Evolutionary conservation across 2,888 invertebrate species (phyloP), one percentile per base, ranked within the genome.

Genomic region (Nomada goodeniana): DNA sequence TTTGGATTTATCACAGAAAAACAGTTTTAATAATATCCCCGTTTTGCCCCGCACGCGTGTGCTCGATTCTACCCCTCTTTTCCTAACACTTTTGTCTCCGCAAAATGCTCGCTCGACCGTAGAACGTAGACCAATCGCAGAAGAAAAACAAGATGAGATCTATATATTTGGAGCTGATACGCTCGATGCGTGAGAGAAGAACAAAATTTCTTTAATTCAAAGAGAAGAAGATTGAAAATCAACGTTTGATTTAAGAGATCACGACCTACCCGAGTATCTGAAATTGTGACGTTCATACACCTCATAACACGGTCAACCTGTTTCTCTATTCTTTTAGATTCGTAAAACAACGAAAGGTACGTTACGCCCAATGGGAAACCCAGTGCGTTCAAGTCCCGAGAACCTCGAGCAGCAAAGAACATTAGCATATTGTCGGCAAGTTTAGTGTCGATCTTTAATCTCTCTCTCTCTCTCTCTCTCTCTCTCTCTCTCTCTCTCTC

Each of bases 1-100:
- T 88, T 91, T 88, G 84, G 89, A 90, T 92, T 92, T 93, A 93
- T 93, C 93, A 93, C 93, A 93, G 93, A 93, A 93, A 92, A 93
- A 93, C 89, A 92, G 92, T 90, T 84, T 91, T 88, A 90, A 90
- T 88, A 90, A 91, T 91, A 91, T 87, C 65, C 84, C 79, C 67
- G 57, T 63, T 70, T 60, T 20, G 64, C 29, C 67, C 72, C 63
- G 65, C 29, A 52, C 68, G 29, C 68, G 36, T 71, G 36, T 80
- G 52, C 67, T 26, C 57, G 23, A 13, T 20, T 23, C 2, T 57
- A 1, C 23, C 11, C 20, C 26, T 57, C 57, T 26, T 23, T 36
- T 1, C 36, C 65, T 23, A 26, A 65, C 67, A 42, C 63, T 53
- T 52, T 71, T 63, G 2, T 50, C 26, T 36, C 20, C 63, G 63